phyloP scores from a whole-genome alignment of 2,113 vertebrate genomes.

The Phocoena phocoena region DNA sequence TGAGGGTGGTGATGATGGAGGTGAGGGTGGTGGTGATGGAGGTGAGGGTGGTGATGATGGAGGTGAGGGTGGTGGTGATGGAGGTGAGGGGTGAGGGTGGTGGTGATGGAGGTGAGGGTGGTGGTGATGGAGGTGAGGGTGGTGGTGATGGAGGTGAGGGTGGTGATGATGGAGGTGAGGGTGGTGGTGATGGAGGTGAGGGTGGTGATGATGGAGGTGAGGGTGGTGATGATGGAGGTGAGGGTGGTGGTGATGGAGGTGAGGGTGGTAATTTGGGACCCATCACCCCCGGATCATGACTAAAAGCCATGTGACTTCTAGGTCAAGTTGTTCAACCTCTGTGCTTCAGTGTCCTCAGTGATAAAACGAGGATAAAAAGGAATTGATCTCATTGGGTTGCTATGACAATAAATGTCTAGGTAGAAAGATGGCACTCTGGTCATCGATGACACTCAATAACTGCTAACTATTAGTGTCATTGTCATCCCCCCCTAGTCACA shows the following conservation, averaged over 20 bases:
- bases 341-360: background rate
- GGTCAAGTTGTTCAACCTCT: background rate
- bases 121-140: background rate
- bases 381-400: background rate
- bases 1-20: background rate
- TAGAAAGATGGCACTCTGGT: background rate
- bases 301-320: background rate
- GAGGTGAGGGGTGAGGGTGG: background rate
- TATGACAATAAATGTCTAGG: too few species aligned
- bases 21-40: background rate
- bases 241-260: background rate
- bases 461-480: background rate
- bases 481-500: background rate
- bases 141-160: too few species aligned
- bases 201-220: background rate
- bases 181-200: too few species aligned
- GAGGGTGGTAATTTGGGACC: background rate
- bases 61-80: too few species aligned
- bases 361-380: background rate
- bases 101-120: background rate
- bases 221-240: background rate
- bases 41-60: too few species aligned
- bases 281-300: background rate
- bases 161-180: background rate
- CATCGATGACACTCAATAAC: background rate